Evolutionary conservation across 1,140 invertebrate genomes (phyloP).

Genomic region (Brachystomella parvula): DNA sequence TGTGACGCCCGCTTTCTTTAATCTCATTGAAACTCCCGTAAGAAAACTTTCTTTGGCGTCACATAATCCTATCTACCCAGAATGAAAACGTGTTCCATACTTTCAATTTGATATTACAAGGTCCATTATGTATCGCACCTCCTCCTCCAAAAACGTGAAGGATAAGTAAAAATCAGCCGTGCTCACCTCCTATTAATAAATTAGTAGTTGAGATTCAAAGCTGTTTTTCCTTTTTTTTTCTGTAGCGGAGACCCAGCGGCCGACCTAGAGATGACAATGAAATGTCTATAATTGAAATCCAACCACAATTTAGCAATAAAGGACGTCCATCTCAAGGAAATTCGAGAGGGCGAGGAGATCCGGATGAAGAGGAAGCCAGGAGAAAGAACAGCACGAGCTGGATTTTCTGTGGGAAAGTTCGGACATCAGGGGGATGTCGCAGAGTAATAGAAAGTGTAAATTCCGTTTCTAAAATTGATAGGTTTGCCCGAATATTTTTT

Average conservation of each 20-base stretch:
- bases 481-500: constrained; percentile 63
- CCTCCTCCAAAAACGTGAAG: too few relatives aligned
- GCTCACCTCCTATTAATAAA: too few relatives aligned
- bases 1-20: too few relatives aligned
- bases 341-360: background rate
- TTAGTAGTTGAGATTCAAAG: too few relatives aligned
- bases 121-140: too few relatives aligned
- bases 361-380: background rate
- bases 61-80: too few relatives aligned
- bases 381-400: constrained; percentile 14
- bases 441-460: constrained; percentile 46
- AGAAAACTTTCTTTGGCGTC: too few relatives aligned
- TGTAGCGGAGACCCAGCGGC: background rate
- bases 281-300: constrained; percentile 36
- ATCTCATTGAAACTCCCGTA: too few relatives aligned
- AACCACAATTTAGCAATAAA: constrained; percentile 22
- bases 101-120: too few relatives aligned
- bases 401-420: constrained; percentile 21
- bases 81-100: too few relatives aligned
- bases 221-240: too few relatives aligned
- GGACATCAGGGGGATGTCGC: background rate
- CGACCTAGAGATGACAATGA: background rate
- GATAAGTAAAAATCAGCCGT: too few relatives aligned
- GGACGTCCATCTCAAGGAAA: background rate
- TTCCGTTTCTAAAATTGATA: constrained; percentile 71